Base-by-base conservation (phyloP, 2,113 vertebrate species). In the Embiotoca jacksoni region DNA sequence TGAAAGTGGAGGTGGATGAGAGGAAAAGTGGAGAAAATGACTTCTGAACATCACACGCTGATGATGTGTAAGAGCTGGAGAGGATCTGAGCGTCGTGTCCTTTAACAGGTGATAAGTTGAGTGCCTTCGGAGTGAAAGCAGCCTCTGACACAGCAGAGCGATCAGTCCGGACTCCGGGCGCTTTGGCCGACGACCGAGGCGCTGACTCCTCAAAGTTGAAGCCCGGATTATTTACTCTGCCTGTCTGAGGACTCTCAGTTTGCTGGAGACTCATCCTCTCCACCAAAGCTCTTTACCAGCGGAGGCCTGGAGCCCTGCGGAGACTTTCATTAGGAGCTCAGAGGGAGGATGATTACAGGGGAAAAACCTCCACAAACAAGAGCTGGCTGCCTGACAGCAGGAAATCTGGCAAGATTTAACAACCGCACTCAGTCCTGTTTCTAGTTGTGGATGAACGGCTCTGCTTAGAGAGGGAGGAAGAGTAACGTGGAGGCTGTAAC, bases 251-350 rank as follows among this genome's bases (percentile, higher is more conserved):
- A 81, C 57, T 73, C 41, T 80, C 41, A 64, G n/a, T 82, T 67
- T 62, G 47, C 59, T 33, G 39, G 49, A 30, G 58, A 56, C 75
- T 86, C 81, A 73, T 83, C 79, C 55, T 70, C 63, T 53, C 65
- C 31, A 63, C 32, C 5, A 65, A 72, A 68, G 49, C 39, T 1
- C 85, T 73, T 77, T 80, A 82, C 46, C 70, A 58, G 73, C 70
- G 75, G 74, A 81, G 57, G 73, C 73, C 86, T 59, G 70, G 55
- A 66, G 69, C 60, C 77, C 67, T 44, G 82, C 84, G 81, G 89
- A 76, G 80, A 59, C 82, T 85, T 87, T 83, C 81, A 87, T 88
- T 87, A 83, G 80, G 60, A 47, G 73, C 82, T 87, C 74, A 81
- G 81, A 84, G 77, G 81, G 82, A 61, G 47, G 66, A 83, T 85